These are phyloP conservation scores for Aspidiotus rigidus DNA, from an alignment of 2,888 invertebrate genomes.

Conservation along the genomic window DNA sequence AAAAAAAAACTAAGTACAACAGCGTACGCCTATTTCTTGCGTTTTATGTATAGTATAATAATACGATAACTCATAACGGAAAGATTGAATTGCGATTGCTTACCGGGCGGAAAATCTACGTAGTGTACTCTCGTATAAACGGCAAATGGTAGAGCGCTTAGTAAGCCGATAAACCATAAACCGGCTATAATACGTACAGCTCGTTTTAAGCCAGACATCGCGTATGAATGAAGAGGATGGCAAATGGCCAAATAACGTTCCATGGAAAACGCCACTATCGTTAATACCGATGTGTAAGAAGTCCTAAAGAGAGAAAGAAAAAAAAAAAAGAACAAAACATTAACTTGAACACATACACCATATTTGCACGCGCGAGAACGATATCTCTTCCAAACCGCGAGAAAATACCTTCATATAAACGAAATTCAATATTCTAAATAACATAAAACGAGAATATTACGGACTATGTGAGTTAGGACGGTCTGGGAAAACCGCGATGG, in stretches of 20 bases:
- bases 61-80: background rate
- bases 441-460: too few species aligned
- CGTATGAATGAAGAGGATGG: constrained; percentile 71
- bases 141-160: constrained; percentile 69
- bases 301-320: constrained; percentile 51
- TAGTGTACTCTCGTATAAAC: constrained; percentile 65
- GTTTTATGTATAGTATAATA: background rate
- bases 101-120: constrained; percentile 60
- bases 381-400: background rate
- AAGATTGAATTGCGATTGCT: constrained; percentile 11
- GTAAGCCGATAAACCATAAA: constrained; percentile 65
- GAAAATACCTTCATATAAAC: background rate
- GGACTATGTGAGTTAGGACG: too few species aligned
- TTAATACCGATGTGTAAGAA: constrained; percentile 80
- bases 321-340: background rate
- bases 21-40: too few species aligned
- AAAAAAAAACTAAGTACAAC: too few species aligned
- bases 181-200: constrained; percentile 67
- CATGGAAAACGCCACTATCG: constrained; percentile 83
- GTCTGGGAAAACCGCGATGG: too few species aligned
- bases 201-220: constrained; percentile 72
- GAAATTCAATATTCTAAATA: too few species aligned
- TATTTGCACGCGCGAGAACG: background rate
- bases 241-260: constrained; percentile 87
- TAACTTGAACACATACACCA: background rate